Base-by-base conservation (phyloP, 2,888 invertebrate species). In the Autographa gamma region DNA sequence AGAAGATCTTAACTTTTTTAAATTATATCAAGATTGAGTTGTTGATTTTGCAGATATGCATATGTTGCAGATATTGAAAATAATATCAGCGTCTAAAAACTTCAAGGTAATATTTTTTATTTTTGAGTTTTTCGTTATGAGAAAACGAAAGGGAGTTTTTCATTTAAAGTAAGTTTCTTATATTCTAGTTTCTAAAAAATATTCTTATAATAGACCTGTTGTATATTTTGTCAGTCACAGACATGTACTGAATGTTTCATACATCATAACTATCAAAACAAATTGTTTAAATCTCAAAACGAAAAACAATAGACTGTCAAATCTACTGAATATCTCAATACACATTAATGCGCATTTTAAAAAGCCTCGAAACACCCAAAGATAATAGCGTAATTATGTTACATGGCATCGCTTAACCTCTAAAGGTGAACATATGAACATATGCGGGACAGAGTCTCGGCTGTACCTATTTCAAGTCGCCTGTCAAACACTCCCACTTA, bases 301-400 rank as follows among this genome's bases (percentile, higher is more conserved):
- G 34, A 41, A 76, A 60, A 19, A 52, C 52, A 52, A 69, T 62
- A 38, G 58, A 16, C 48, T 54, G 41, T 25, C 60, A 78, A 65
- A 66, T n/a, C 9, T 70, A 62, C n/a, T n/a, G 63, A 54, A 34
- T 32, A 48, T 56, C 34, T 69, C 58, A 66, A 41, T 63, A 59
- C 43, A 54, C 38, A 54, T 66, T 56, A 62, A 41, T 48, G 60
- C 13, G 60, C 63, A 25, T 59, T 32, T 78, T 60, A 75, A 66
- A 75, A 18, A 32, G 48, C 54, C 25, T 56, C 25, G n/a, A 52
- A 41, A 77, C 56, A 56, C 61, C 19, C 64, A 62, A 67, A 79
- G 71, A 66, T 77, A 77, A 76, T 72, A 66, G 66, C 60, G 58
- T 73, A 60, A 73, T 76, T 80, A 80, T 72, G 60, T 80, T 66